Evolutionary conservation across 2,797 vertebrate species (phyloP), one percentile per base, ranked within the genome.

Genomic region (Malacoctenus gilli): DNA sequence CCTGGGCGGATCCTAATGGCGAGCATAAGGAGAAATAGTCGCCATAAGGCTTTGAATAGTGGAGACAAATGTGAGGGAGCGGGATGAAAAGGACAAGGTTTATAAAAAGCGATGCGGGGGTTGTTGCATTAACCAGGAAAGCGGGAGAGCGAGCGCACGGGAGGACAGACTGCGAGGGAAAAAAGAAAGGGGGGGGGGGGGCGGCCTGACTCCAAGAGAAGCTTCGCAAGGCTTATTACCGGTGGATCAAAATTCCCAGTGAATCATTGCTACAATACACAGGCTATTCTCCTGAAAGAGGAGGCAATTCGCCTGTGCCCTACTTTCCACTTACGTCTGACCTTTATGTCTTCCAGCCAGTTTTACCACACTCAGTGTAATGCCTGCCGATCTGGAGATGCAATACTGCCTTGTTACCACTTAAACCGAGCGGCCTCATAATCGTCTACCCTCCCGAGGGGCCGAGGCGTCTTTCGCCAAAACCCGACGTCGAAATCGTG

Each of bases 291-390:
- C 60, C 53, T 78, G 79, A 81, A 85, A 83, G 74, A 80, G 57
- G 64, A 84, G 81, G 83, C 83, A 85, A 80, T 89, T 88, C 75
- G 54, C 35, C 76, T 40, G 61, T 56, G 84, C 67, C 86, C 88
- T 83, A 89, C 83, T 87, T 90, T 88, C 85, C 83, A 82, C 85
- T 88, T 89, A 86, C 32, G 50, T 66, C 77, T 90, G 87, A 92
- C 90, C 89, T 92, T 90, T 90, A 84, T 85, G 87, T 88, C 87
- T 85, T 83, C 84, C 68, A 72, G 64, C 79, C 78, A 75, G 72
- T 85, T 84, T 80, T 85, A 88, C 64, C 85, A 82, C 64, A 42
- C 73, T 43, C 58, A 57, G 68, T 77, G 63, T 85, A 85, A 86
- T 83, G 74, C 85, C 77, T 84, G 72, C 70, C 75, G 74, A 59